phyloP scores from a whole-genome alignment of 2,888 invertebrate species.

The Clistopyga incitator region DNA sequence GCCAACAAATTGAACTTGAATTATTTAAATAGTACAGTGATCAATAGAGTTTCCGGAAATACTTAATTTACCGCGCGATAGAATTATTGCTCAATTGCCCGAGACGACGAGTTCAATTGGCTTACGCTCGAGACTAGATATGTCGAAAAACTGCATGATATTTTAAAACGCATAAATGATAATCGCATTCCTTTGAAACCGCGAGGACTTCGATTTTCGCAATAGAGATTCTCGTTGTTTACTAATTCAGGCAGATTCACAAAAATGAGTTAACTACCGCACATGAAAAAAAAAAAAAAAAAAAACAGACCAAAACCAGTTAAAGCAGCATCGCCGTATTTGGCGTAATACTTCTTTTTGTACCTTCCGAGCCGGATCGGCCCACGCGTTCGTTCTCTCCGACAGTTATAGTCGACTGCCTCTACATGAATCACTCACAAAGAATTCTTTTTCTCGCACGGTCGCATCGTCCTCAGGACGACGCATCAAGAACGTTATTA shows the following conservation, averaged over 20 bases:
- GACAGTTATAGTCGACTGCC: slow-evolving; percentile 50
- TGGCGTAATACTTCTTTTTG: slow-evolving; percentile 71
- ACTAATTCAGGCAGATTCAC: slow-evolving; percentile 15
- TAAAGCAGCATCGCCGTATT: slow-evolving; percentile 76
- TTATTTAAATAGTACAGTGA: not conserved
- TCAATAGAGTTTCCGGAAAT: not conserved
- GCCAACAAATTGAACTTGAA: not conserved
- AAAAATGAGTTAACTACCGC: not conserved
- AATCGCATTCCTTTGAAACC: not conserved
- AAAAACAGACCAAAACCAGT: slow-evolving; percentile 74
- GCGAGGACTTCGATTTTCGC: not conserved
- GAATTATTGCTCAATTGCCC: slow-evolving; percentile 6
- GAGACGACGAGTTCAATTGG: slow-evolving; percentile 1
- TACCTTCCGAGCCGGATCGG: slow-evolving; percentile 54
- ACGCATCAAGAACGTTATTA: slow-evolving; percentile 5
- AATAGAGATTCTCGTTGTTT: not conserved
- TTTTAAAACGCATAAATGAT: not conserved
- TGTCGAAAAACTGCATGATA: not conserved
- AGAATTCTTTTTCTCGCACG: slow-evolving; percentile 63
- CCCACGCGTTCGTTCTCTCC: slow-evolving; percentile 60
- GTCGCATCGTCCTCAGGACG: slow-evolving; percentile 38
- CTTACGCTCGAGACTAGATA: not conserved
- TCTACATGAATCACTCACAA: slow-evolving; percentile 65
- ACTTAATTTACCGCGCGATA: not conserved
- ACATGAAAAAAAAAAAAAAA: slow-evolving; percentile 55